A percentile compares a stretch with the other conserved stretches of the same genome.
phyloP scores from a whole-genome alignment of 2,888 invertebrate species.

The Gryllus longicercus region DNA sequence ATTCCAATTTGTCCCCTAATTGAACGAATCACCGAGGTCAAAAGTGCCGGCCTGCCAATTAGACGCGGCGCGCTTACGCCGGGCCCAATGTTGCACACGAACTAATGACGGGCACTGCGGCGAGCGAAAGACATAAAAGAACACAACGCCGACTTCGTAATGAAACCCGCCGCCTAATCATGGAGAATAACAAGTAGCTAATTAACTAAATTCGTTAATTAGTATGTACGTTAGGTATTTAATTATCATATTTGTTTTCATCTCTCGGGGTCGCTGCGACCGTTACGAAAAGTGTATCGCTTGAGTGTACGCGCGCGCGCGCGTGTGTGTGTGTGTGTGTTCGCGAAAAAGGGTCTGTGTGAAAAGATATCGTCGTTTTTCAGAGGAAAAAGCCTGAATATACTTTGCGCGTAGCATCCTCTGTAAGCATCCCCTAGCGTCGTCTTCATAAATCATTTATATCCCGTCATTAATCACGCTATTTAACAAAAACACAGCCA shows the following conservation, averaged over 20 bases:
- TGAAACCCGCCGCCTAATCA: neutral
- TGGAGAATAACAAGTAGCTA: neutral
- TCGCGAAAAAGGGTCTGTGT: no score
- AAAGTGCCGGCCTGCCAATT: conserved; percentile 8
- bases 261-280: neutral
- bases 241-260: conserved; percentile 9
- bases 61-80: neutral
- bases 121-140: neutral
- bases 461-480: conserved; percentile 7
- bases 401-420: neutral
- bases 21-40: conserved; percentile 17
- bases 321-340: no score
- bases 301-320: no score
- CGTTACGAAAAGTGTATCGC: no score
- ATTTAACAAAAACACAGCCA: neutral
- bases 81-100: neutral
- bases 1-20: neutral
- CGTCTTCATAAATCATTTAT: conserved; percentile 8
- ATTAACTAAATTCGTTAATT: neutral
- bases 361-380: neutral
- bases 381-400: neutral
- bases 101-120: neutral
- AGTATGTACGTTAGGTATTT: neutral
- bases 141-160: neutral
- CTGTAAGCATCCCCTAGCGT: neutral